Evolutionary conservation across 2,888 invertebrate genomes (phyloP), one percentile per base, ranked within the genome.

Genomic region (Drosophila austrosaltans): DNA sequence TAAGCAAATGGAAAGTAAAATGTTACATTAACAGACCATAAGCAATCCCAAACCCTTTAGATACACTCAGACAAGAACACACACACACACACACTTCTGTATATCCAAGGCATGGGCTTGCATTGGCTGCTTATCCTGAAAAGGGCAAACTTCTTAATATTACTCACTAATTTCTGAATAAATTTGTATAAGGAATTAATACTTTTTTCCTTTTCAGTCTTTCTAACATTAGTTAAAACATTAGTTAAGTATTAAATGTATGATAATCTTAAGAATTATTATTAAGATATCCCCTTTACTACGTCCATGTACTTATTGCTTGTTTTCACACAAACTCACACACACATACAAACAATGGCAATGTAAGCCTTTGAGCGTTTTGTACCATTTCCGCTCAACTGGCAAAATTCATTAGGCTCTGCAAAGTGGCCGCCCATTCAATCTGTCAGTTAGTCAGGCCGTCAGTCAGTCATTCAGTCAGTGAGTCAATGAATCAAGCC

Each of bases 331-430:
- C 5, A 30, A 30, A 30, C 30, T 5, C 30, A 30, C 64, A 16
- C 16, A 5, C 16, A 30, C 48, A 44, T 53, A 59, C 25, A 39
- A 10, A 66, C 40, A 54, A 72, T 72, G 72, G 75, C 66, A 74
- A 72, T 79, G 79, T 73, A 75, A 48, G 48, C 48, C 48, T 81
- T 76, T 79, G 82, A 79, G 68, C 74, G 69, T 77, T 85, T 76
- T 85, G 48, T 76, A 81, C 82, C 87, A 77, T 89, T 87, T 87
- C 89, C 86, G 88, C 86, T 79, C 75, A 87, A 78, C 89, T 87
- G 89, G 72, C 76, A 82, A 87, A 87, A 87, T 87, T 87, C 89
- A 87, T 87, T 87, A 89, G 77, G 77, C 72, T 30, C 44, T 68
- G 63, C 75, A 79, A 85, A 78, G 73, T 71, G 85, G 61, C 61